A percentile compares a stretch with the other conserved stretches of the same genome.
Conservation (phyloP, 35 echinoderm and acorn worm genomes). For the Acanthaster planci region DNA sequence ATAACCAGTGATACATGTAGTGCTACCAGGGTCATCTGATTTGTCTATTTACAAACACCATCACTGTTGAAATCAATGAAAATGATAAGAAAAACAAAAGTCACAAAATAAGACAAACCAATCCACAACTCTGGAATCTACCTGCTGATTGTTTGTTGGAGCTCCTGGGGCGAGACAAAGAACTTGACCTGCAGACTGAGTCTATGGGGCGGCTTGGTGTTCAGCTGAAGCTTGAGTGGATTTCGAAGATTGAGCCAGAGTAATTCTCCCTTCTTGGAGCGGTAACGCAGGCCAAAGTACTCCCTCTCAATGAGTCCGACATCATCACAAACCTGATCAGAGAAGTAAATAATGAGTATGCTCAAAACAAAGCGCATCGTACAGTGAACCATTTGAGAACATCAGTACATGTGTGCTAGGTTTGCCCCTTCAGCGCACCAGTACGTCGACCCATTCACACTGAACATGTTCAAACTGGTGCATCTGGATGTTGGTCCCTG, state of each 20-base stretch:
- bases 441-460: background rate
- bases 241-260: slow-evolving; percentile 96
- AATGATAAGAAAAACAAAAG: no score
- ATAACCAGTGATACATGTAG: no score
- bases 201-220: slow-evolving; percentile 71
- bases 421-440: background rate
- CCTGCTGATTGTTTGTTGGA: slow-evolving; percentile 93
- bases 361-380: background rate
- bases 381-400: background rate
- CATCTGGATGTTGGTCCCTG: no score
- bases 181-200: slow-evolving; percentile 99
- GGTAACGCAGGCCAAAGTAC: slow-evolving; percentile 93
- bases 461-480: background rate
- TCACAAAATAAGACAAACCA: no score
- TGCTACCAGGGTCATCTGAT: no score
- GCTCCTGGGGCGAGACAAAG: slow-evolving; percentile 96
- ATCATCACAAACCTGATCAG: slow-evolving; percentile 89
- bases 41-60: no score
- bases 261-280: slow-evolving; percentile 81
- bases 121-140: no score
- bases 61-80: no score
- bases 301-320: slow-evolving; percentile 83
- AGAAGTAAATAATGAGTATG: background rate
- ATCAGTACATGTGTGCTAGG: background rate
- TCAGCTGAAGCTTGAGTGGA: slow-evolving; percentile 73